Base-by-base conservation (phyloP, 2,888 invertebrate genomes). In the Anthrax anthrax region DNA sequence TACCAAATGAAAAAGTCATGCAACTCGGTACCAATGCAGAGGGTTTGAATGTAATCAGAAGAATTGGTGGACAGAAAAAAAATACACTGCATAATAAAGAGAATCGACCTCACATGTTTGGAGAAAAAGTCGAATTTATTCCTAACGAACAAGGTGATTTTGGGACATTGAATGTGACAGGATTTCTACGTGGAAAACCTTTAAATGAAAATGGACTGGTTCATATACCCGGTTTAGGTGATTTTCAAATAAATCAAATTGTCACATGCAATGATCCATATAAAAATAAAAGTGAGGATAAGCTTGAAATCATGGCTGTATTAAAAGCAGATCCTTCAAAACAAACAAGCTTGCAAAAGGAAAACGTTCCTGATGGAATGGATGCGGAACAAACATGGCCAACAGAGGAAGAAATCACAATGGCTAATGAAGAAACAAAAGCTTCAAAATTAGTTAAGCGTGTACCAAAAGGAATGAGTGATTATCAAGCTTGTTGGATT, bases 381-480 rank as follows among this genome's bases (percentile, higher is more conserved):
- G 87, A 91, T 62, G 90, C 84, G 2, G 96, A 96, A 63, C 96
- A 96, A 69, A 95, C 94, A 1, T 95, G 92, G 91, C 95, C 96
- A 0, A 92, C 92, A 16, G 84, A 84, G 53, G 90, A 94, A 60
- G 94, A 95, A 69, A 76, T 92, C 51, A 76, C 77, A 52, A 75
- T 80, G 55, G 82, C 87, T 14, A 80, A 65, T 47, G 56, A 58
- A 42, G 66, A 67, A 47, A 63, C 63, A 0, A 78, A 76, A 56
- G 74, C 71, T 43, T 77, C 73, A 53, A 84, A 81, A 63, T 71
- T 80, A 8, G 81, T 92, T 17, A 86, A 84, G 59, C 74, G 74
- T 54, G 82, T 95, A 12, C 95, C 95, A 0, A 91, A 90, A 69
- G 97, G 97, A 27, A 95, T 91, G 70, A 96, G 96, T 4, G 89